Base-by-base conservation (phyloP, 2,797 vertebrate genomes). In the Rhyacichthys aspro region DNA sequence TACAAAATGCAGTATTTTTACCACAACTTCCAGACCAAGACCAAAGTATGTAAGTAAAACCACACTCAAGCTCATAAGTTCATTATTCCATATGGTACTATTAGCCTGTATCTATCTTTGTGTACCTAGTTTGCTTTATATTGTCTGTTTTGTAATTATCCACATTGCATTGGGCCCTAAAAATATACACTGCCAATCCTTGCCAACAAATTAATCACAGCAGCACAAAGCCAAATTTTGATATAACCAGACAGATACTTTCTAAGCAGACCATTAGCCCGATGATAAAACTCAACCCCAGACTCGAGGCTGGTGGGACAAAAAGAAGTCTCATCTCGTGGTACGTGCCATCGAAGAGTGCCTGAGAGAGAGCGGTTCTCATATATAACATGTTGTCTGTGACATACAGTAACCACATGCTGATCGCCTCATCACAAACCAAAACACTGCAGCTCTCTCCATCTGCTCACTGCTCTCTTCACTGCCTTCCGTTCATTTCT, bases 401-500 rank as follows among this genome's bases (percentile, higher is more conserved):
- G 85, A 78, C 87, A 86, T 83, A 86, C 81, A 88, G 89, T 87
- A 90, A 83, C 83, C 85, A 82, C 90, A 91, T 88, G 89, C 89
- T 86, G 86, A 72, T 83, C 81, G 86, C 87, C 84, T 74, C 86
- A 88, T 73, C 74, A 74, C 82, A 83, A 84, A 81, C 74, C 70
- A 72, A 72, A 88, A 88, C 82, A 87, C 83, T 75, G 72, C 84
- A 80, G 76, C 86, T 86, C 83, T 68, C 84, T 90, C 91, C 90
- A 91, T 91, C 85, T 89, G 87, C 85, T 88, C 76, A 56, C 61
- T 50, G 55, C 49, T 55, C 67, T 76, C 45, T 50, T 76, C 55
- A 12, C 63, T 59, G 19, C 47, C 43, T 64, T 72, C 58, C 8
- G 47, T 63, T 47, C 37, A 70, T 65, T 55, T 48, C 56, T 8